A percentile compares a stretch with the other conserved stretches of the same genome.
phyloP scores from a whole-genome alignment of 2,113 vertebrate species.

The Corythornis madagascariensis region DNA sequence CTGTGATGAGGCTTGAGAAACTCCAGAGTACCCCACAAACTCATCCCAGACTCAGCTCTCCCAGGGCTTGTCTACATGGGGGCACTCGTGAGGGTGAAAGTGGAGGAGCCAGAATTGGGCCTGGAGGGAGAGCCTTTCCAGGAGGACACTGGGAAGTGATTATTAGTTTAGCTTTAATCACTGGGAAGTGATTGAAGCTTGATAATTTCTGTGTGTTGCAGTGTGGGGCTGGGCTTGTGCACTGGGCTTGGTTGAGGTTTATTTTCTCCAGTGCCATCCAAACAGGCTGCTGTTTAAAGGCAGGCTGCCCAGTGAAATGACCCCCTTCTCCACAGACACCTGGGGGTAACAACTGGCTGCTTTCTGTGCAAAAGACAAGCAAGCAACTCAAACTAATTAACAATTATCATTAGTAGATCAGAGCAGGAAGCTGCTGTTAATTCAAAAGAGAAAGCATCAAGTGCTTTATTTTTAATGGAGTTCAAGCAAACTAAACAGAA shows the following conservation, averaged over 20 bases:
- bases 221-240: background rate
- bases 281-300: background rate
- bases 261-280: background rate
- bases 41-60: background rate
- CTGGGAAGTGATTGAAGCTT: background rate
- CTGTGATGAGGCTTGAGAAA: background rate
- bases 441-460: background rate
- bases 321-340: background rate
- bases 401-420: constrained; percentile 7
- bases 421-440: constrained; percentile 9
- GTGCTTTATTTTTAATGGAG: background rate
- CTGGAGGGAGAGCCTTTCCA: background rate
- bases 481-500: background rate
- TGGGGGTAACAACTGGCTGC: background rate
- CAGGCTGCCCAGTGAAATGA: background rate
- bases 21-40: background rate
- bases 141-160: background rate
- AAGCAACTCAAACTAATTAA: constrained; percentile 8
- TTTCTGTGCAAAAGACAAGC: background rate
- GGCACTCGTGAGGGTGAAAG: background rate
- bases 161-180: too few species aligned
- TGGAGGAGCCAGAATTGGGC: background rate
- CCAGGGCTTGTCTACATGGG: background rate
- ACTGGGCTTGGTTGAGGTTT: background rate
- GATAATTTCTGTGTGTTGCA: background rate